These are phyloP conservation scores for Hipposideros armiger DNA, from an alignment of 2,113 vertebrate species.

Conservation along the genomic window DNA sequence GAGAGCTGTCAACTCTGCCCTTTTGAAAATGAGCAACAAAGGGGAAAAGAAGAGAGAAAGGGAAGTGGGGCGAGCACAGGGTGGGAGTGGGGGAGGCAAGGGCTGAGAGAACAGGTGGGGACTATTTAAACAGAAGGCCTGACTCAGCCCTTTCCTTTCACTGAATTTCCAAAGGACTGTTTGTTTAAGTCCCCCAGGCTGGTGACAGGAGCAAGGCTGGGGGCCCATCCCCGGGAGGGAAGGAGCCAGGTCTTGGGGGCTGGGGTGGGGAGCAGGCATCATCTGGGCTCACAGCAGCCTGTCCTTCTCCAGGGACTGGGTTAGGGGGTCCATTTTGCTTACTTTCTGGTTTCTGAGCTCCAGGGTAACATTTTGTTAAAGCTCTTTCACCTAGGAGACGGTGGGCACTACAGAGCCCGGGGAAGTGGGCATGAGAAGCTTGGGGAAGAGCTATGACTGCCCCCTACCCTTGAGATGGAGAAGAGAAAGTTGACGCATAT, in stretches of 20 bases:
- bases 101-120: constrained; percentile 79
- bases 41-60: constrained; percentile 65
- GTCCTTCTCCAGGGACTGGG: neutral
- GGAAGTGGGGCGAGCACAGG: neutral
- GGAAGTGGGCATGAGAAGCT: neutral
- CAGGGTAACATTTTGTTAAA: neutral
- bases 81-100: constrained; percentile 27
- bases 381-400: neutral
- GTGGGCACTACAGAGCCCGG: neutral
- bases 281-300: neutral
- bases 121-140: constrained; percentile 79
- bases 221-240: neutral
- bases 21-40: constrained; percentile 81
- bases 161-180: constrained; percentile 76
- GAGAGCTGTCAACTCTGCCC: constrained; percentile 76
- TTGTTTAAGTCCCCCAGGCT: constrained; percentile 74
- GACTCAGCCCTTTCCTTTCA: constrained; percentile 81
- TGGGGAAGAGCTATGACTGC: neutral
- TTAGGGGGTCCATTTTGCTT: neutral
- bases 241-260: neutral
- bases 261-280: neutral
- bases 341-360: neutral
- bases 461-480: neutral
- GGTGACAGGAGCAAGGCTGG: constrained; percentile 7
- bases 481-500: neutral